Evolutionary conservation across 2,888 invertebrate genomes (phyloP).

Genomic region (Xylota sylvarum): DNA sequence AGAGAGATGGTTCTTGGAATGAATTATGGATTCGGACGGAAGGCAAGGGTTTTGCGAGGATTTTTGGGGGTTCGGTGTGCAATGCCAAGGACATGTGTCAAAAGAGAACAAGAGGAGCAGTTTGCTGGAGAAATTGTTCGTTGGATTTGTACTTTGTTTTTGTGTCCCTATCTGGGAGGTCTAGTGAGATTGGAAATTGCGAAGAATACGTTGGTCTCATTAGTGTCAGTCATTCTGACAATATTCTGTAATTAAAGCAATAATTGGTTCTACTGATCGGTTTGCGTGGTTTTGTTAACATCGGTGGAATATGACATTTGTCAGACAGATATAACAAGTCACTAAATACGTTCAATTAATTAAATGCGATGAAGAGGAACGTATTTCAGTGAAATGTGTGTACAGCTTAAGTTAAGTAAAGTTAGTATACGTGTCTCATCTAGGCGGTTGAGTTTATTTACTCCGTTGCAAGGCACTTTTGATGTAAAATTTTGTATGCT

Average conservation of each 20-base stretch:
- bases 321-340: neutral
- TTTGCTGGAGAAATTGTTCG: too few relatives aligned
- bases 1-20: neutral
- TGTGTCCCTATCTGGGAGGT: neutral
- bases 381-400: too few relatives aligned
- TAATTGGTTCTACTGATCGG: neutral
- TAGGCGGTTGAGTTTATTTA: too few relatives aligned
- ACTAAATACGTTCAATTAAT: neutral
- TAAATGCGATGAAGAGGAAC: neutral
- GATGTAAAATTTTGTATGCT: too few relatives aligned
- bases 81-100: neutral
- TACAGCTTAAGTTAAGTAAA: too few relatives aligned
- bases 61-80: neutral
- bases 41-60: neutral
- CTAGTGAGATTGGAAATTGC: conserved; percentile 6
- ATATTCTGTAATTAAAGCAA: conserved; percentile 30
- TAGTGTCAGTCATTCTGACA: conserved; percentile 37
- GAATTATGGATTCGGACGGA: neutral
- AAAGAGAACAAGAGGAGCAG: neutral
- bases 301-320: neutral
- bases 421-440: too few relatives aligned
- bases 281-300: neutral
- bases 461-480: too few relatives aligned
- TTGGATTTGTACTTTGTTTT: neutral
- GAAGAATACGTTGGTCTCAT: conserved; percentile 21